These are phyloP conservation scores for Pterocles orientalis DNA, from an alignment of 2,113 vertebrate species.

Conservation along the genomic window DNA sequence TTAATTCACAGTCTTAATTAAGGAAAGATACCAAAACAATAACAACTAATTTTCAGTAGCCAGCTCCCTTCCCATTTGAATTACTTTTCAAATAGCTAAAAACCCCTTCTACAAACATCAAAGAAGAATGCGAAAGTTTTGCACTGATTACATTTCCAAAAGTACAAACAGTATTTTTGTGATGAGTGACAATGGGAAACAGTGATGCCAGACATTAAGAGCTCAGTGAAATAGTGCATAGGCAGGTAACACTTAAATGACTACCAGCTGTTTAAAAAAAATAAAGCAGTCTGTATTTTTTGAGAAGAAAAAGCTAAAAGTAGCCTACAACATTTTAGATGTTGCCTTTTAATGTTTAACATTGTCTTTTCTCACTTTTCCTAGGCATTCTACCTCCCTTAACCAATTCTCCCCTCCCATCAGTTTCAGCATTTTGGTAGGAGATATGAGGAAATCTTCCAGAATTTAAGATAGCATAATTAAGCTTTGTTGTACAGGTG, in stretches of 20 bases:
- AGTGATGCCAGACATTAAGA: background rate
- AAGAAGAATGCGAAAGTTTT: background rate
- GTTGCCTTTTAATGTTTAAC: background rate
- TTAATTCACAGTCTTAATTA: background rate
- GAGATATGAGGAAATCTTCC: background rate
- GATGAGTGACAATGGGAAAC: background rate
- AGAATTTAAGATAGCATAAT: background rate
- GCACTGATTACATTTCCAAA: background rate
- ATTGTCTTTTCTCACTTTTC: background rate
- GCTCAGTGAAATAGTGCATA: background rate
- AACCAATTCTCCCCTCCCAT: background rate
- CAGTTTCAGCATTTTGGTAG: background rate
- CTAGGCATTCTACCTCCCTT: background rate
- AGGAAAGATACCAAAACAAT: background rate
- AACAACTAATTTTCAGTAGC: background rate
- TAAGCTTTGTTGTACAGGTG: background rate
- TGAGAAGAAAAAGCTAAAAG: too few relatives aligned
- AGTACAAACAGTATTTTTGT: background rate
- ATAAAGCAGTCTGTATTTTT: background rate
- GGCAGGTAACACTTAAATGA: background rate
- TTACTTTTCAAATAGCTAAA: background rate
- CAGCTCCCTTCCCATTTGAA: background rate
- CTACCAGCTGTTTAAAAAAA: background rate
- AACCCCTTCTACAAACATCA: background rate
- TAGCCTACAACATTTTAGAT: background rate